Evolutionary conservation across 23 tunicate genomes (phyloP).

Genomic region (Trididemnum miniatum): DNA sequence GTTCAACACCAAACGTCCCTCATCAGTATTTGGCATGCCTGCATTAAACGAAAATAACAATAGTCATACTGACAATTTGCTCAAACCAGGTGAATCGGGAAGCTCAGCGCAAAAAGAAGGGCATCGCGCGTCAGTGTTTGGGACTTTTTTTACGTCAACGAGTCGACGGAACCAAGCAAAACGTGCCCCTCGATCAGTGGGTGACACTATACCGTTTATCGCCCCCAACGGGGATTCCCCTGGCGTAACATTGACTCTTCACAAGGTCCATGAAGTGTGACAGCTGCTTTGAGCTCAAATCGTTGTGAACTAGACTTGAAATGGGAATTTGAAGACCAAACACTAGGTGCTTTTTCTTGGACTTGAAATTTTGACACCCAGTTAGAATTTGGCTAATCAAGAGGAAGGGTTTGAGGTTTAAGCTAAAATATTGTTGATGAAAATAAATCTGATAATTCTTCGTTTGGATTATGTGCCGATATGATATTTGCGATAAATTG

Average conservation of each 20-base stretch:
- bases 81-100: not conserved
- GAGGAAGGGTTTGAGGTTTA: too few species aligned
- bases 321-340: not conserved
- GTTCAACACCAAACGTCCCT: not conserved
- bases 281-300: too few species aligned
- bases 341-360: too few species aligned
- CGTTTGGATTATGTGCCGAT: too few species aligned
- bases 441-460: too few species aligned
- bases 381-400: too few species aligned
- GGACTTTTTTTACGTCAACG: slow-evolving; percentile 37
- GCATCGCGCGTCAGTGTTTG: slow-evolving; percentile 28
- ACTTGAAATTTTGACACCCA: too few species aligned
- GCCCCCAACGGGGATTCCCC: slow-evolving; percentile 10
- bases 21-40: not conserved
- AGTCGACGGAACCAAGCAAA: not conserved
- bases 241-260: slow-evolving; percentile 14
- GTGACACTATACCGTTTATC: not conserved
- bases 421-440: too few species aligned
- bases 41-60: slow-evolving; percentile 37
- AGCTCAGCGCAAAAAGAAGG: slow-evolving; percentile 37
- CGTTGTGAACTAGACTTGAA: not conserved
- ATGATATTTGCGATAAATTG: too few species aligned
- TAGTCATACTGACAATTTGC: not conserved
- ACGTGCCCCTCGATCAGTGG: not conserved
- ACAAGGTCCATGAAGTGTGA: slow-evolving; percentile 19